Evolutionary conservation across 1,140 invertebrate genomes (phyloP).

Genomic region (Euwallacea similis): DNA sequence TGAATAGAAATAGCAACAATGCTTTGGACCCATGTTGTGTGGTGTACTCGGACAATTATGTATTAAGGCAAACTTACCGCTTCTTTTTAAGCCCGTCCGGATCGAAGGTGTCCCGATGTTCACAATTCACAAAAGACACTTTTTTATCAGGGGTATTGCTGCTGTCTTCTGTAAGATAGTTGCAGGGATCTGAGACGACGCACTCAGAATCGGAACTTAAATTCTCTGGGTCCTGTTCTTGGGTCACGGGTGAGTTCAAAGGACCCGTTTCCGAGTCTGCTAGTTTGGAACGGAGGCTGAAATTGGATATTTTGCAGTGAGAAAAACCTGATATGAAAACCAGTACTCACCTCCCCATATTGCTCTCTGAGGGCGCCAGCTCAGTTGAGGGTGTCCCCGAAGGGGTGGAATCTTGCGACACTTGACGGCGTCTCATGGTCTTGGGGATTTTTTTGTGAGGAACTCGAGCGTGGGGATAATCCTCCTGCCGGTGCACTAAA

Average conservation of each 20-base stretch:
- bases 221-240: conserved; percentile 31
- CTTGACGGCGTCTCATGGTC: conserved; percentile 50
- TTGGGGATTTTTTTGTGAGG: conserved; percentile 60
- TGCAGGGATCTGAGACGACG: conserved; percentile 50
- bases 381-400: not conserved
- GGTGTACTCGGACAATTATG: not conserved
- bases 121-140: conserved; percentile 52
- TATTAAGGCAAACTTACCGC: conserved; percentile 29
- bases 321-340: not conserved
- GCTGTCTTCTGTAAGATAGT: conserved; percentile 34
- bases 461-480: conserved; percentile 67
- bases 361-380: not conserved
- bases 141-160: conserved; percentile 48
- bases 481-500: conserved; percentile 66
- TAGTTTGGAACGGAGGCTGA: conserved; percentile 27
- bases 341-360: not conserved
- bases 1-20: not conserved
- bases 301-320: not conserved
- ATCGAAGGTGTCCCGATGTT: conserved; percentile 42
- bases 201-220: conserved; percentile 51
- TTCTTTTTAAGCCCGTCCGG: conserved; percentile 46
- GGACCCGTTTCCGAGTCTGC: conserved; percentile 47
- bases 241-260: conserved; percentile 43
- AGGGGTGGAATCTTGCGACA: conserved; percentile 38
- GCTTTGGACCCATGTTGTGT: not conserved